Percentiles rank a stretch among this genome's conserved stretches.
These are phyloP conservation scores for Bradypodion ventrale DNA, from an alignment of 2,797 vertebrate genomes.

Conservation along the genomic window DNA sequence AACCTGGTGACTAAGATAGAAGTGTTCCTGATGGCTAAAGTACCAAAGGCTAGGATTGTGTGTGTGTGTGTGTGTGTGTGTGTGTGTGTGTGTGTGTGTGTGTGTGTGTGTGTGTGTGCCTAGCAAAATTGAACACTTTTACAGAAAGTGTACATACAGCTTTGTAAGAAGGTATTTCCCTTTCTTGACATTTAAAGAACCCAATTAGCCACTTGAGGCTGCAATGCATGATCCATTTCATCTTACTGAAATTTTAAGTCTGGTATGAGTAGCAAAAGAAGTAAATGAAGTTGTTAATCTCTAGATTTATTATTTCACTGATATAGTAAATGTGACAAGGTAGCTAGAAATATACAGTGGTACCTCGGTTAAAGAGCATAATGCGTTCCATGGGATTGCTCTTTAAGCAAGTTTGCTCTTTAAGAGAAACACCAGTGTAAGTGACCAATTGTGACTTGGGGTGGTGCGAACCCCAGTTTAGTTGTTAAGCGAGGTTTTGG, in stretches of 20 bases:
- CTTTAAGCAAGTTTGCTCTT: too few species aligned
- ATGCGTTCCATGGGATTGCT: too few species aligned
- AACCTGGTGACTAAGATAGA: background rate
- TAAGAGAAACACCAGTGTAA: too few species aligned
- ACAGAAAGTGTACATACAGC: background rate
- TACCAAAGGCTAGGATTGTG: background rate
- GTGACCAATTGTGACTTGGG: too few species aligned
- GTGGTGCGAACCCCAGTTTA: too few species aligned
- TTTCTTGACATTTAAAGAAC: background rate
- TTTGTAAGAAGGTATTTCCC: background rate
- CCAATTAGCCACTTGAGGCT: background rate
- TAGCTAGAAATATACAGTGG: background rate
- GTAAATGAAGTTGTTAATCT: background rate
- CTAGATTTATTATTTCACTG: background rate
- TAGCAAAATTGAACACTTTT: background rate
- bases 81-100: too few species aligned
- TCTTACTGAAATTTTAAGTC: background rate
- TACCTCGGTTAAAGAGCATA: too few species aligned
- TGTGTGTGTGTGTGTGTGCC: too few species aligned
- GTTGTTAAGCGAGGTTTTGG: too few species aligned
- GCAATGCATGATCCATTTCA: background rate
- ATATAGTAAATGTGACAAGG: background rate
- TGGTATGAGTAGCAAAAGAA: background rate
- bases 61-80: too few species aligned
- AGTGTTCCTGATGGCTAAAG: background rate